Evolutionary conservation across 1,140 invertebrate species (phyloP).

Genomic region (honey bee (Apis mellifera)): DNA sequence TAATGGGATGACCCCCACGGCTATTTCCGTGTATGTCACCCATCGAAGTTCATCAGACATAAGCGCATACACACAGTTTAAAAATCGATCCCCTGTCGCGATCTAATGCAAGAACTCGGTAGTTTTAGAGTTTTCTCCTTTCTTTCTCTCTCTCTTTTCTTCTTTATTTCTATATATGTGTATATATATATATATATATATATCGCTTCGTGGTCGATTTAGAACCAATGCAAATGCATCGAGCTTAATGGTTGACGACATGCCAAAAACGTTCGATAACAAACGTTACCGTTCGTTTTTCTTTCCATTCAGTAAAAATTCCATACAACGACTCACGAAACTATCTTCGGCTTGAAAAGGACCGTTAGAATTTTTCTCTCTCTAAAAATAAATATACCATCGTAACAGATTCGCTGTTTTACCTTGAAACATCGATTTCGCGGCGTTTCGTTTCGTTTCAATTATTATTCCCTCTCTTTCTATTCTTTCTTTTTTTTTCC

Average conservation of each 20-base stretch:
- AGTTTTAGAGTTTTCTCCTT: neutral
- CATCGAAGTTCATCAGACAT: constrained; percentile 20
- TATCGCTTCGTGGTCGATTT: neutral
- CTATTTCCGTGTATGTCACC: constrained; percentile 39
- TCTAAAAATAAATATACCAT: neutral
- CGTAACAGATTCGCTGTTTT: neutral
- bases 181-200: neutral
- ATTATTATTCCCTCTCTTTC: too few species aligned
- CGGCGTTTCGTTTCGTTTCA: neutral
- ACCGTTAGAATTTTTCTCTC: neutral
- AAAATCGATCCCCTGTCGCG: constrained; percentile 24
- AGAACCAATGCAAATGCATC: neutral
- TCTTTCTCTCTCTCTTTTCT: neutral
- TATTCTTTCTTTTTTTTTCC: neutral
- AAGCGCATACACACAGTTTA: neutral
- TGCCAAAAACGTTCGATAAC: constrained; percentile 9
- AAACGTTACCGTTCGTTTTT: neutral
- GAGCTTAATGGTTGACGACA: neutral
- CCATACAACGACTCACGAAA: neutral
- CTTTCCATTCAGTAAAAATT: neutral
- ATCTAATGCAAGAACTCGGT: neutral
- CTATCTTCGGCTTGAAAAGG: neutral
- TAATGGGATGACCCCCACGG: constrained; percentile 31
- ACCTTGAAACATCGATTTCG: neutral
- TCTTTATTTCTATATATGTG: neutral